phyloP scores from a whole-genome alignment of 2,888 invertebrate species.

The Agonopterix arenella region DNA sequence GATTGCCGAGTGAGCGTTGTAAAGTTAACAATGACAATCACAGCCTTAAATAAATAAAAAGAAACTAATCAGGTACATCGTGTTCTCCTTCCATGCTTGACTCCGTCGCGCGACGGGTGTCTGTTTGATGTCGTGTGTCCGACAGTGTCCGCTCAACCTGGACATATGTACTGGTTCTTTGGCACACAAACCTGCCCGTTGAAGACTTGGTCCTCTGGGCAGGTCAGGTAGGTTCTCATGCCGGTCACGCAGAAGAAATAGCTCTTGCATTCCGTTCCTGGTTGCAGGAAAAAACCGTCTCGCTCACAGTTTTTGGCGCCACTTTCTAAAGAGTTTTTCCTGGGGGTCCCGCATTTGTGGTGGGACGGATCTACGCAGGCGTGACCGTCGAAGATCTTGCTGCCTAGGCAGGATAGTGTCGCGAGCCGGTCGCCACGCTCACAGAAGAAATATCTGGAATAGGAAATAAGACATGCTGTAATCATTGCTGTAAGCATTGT shows the following conservation, averaged over 20 bases:
- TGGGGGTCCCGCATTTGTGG: conserved; percentile 56
- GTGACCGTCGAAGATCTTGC: conserved; percentile 77
- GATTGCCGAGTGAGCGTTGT: too few relatives aligned
- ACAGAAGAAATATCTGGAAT: conserved; percentile 76
- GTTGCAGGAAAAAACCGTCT: conserved; percentile 76
- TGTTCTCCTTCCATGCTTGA: background rate
- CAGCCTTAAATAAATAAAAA: conserved; percentile 28
- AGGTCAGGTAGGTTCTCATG: conserved; percentile 63
- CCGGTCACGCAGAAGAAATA: conserved; percentile 78
- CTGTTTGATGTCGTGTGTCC: conserved; percentile 6
- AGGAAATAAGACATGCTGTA: too few relatives aligned
- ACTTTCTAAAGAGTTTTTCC: conserved; percentile 29
- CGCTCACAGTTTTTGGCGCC: conserved; percentile 47
- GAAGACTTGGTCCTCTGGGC: conserved; percentile 65
- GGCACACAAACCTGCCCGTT: conserved; percentile 77
- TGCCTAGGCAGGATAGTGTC: conserved; percentile 73
- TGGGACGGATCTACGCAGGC: conserved; percentile 64
- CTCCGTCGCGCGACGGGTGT: conserved; percentile 5
- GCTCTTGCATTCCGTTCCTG: conserved; percentile 62
- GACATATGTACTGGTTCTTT: conserved; percentile 60
- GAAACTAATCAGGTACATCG: conserved; percentile 47
- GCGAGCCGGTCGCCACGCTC: conserved; percentile 72
- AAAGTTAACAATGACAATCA: conserved; percentile 16
- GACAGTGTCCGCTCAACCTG: conserved; percentile 39
- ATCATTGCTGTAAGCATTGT: too few relatives aligned